Evolutionary conservation across 23 tunicate genomes (phyloP), one percentile per base, ranked within the genome.

Genomic region (Phallusia fumigata): DNA sequence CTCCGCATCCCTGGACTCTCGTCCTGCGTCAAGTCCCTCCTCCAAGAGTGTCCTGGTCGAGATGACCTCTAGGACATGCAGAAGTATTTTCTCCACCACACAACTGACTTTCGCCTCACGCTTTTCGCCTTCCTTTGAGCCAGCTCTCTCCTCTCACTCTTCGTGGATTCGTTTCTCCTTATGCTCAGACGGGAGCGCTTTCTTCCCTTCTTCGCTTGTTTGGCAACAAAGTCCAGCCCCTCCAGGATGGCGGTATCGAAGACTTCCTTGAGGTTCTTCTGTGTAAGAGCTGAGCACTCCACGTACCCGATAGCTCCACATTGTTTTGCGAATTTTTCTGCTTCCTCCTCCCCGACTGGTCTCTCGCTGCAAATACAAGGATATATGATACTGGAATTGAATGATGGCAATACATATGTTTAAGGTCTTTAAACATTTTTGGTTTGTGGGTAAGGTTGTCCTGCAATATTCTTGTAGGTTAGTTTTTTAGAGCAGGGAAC

Each of bases 241-340:
- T 84, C 93, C 28, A 92, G 83, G 51, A 97, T 83, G 18, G 97
- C 91, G 65, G 95, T 80, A 80, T 97, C 99, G 81, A 97, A 97
- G 0, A 89, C 97, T n/a, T 86, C 86, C 76, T 97, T 97, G 30
- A 97, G 64, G 84, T 92, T 92, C 80, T 97, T 92, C 65, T 97
- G 97, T 0, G 99, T 97, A 52, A 97, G 80, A 0, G 99, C 97
- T 34, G 99, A 97, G 79, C 99, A 97, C 80, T 97, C 99, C 2
- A 97, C 92, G 91, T 97, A 97, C 22, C 85, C 74, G 26, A 84
- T 65, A 19, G 87, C 87, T 21, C 97, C 97, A 52, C 49, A 75
- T 35, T 85, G 84, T n/a, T 81, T 65, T 34, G 89, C 90, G 76
- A 94, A 86, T 34, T 79, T 83, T 40, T 65, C 83, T 18, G 88